These are phyloP conservation scores for Corythoichthys intestinalis DNA, from an alignment of 2,113 vertebrate genomes.

Conservation along the genomic window DNA sequence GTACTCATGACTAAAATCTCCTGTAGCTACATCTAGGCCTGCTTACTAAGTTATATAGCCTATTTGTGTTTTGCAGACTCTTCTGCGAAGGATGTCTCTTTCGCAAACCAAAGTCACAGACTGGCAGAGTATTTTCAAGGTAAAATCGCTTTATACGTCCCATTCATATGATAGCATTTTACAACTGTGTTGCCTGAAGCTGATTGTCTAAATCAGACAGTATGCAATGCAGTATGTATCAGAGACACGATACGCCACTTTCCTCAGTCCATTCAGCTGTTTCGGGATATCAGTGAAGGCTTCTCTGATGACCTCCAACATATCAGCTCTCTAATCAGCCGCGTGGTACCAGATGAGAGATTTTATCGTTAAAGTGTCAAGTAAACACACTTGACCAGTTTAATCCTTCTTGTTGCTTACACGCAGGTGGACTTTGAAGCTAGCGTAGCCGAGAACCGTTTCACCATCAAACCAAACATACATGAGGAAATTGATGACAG, in stretches of 20 bases:
- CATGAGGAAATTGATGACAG: conserved; percentile 88
- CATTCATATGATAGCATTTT: neutral
- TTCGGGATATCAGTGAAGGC: conserved; percentile 79
- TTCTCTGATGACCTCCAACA: conserved; percentile 87
- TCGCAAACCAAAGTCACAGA: conserved; percentile 86
- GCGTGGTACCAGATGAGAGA: conserved; percentile 73
- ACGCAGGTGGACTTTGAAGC: conserved; percentile 86
- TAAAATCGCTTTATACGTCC: conserved; percentile 19
- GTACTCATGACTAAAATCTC: conserved; percentile 52
- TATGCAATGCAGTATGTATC: conserved; percentile 84
- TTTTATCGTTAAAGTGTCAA: neutral
- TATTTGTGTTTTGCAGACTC: conserved; percentile 65
- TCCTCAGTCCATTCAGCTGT: conserved; percentile 82
- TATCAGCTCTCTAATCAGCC: conserved; percentile 82
- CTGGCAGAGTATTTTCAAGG: conserved; percentile 92
- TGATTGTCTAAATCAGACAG: conserved; percentile 67
- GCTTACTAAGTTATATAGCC: neutral
- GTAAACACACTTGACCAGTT: neutral
- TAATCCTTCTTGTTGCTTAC: conserved; percentile 10
- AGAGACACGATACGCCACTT: conserved; percentile 82
- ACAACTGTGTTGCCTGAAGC: conserved; percentile 16
- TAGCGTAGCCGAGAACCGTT: conserved; percentile 81
- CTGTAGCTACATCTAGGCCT: conserved; percentile 2
- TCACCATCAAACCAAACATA: conserved; percentile 84
- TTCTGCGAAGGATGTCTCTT: conserved; percentile 88